Percentiles rank a stretch among this genome's conserved stretches.
These are phyloP conservation scores for Lagorchestes hirsutus DNA, from an alignment of 2,797 vertebrate species.

Conservation along the genomic window DNA sequence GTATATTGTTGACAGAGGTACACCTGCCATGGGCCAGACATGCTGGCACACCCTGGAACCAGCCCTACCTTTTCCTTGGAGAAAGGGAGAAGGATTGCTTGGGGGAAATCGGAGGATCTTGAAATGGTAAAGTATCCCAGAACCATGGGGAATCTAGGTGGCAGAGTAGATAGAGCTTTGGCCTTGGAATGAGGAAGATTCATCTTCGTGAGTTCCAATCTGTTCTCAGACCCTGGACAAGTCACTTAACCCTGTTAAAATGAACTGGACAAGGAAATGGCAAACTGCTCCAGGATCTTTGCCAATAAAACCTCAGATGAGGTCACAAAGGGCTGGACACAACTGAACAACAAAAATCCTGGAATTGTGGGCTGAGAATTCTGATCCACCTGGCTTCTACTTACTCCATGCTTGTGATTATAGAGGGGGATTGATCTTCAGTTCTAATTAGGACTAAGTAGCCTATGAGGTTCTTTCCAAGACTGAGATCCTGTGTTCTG, in stretches of 20 bases:
- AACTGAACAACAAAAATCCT: background rate
- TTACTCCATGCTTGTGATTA: background rate
- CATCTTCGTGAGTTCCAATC: background rate
- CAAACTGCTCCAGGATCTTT: background rate
- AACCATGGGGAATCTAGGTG: background rate
- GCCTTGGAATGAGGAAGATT: background rate
- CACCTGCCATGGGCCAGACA: background rate
- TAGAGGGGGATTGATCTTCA: background rate
- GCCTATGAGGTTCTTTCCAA: background rate
- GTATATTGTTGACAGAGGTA: background rate
- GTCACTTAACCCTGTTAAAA: background rate
- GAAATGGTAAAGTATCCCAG: background rate
- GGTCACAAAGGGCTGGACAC: background rate
- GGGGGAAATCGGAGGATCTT: background rate
- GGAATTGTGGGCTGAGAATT: background rate
- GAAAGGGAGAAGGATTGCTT: background rate
- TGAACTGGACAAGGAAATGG: background rate
- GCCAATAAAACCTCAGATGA: background rate
- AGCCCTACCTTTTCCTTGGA: background rate
- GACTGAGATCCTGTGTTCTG: background rate
- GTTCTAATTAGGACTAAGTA: background rate
- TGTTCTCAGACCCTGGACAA: background rate
- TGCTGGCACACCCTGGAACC: background rate
- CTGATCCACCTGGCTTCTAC: background rate
- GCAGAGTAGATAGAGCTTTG: background rate